Evolutionary conservation across 2,113 vertebrate species (phyloP), one percentile per base, ranked within the genome.

Genomic region (Uria aalge): DNA sequence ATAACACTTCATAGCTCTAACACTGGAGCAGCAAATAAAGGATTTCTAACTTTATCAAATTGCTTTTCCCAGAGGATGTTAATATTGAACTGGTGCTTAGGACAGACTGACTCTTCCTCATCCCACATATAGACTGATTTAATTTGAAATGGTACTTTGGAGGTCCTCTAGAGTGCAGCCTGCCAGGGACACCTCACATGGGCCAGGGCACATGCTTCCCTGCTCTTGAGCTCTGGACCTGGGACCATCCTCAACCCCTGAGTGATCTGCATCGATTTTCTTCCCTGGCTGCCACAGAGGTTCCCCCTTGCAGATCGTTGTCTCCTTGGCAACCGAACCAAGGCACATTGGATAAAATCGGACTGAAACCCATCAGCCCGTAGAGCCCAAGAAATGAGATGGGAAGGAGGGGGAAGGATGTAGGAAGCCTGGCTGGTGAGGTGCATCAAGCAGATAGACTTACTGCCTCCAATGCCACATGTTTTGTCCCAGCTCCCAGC

Each of bases 261-360:
- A 66, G 21, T 9, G 62, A 56, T 85, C 57, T 30, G 27, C 57
- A 83, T 92, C 2, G 26, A 38, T 94, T 72, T 80, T 24, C 26
- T 21, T 79, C 45, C 80, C 14, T 2, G 2, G 57, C 52, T 60
- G 69, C 41, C 53, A 72, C 45, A 41, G 59, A 94, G 67, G 53
- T 94, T 85, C 45, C 91, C 82, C 48, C 59, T 38, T 88, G 75
- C 45, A 90, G 67, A 75, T 90, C 7, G 1, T 45, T 69, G 88
- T 95, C 88, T 96, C 94, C 93, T 83, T 96, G 82, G 93, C 22
- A 96, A 96, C 90, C 27, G 82, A 92, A 74, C 40, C 26, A 22
- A 48, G 47, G 47, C 47, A 32, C 62, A 72, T 82, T 24, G n/a
- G n/a, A 88, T 62, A n/a, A 22, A 90, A 69, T 4, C 7, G 11